Base-by-base conservation (phyloP, 2,888 invertebrate genomes). In the Drosophila kambysellisi region DNA sequence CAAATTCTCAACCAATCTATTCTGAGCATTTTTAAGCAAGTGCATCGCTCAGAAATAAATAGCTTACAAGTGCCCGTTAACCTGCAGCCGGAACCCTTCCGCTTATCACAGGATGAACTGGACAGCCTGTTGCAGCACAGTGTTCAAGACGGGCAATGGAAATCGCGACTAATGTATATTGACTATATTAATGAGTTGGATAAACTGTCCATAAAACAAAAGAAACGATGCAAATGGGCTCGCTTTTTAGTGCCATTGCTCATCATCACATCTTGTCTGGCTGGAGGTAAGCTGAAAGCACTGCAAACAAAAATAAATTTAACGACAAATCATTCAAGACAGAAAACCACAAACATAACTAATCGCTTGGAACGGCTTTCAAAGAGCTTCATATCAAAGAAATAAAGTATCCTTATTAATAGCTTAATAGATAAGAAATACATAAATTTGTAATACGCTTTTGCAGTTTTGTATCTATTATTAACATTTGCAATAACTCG, bases 261-360 rank as follows among this genome's bases (percentile, higher is more conserved):
- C 2, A 3, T 70, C 1, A n/a, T 74, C 11, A 6, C 67, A 3
- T 51, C 57, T n/a, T 50, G 37, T 15, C n/a, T 85, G 4, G 17
- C 48, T 8, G 68, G 53, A 8, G 82, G 82, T 87, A 50, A 72
- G 70, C 20, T 37, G 11, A 12, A 8, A 37, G 11, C 7, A 46
- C 15, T 20, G 15, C 15, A 46, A 41, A n/a, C 41, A 9, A n/a
- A 9, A 41, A 41, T 41, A 4, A 41, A 9, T 41, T 41, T 25
- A 25, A 9, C n/a, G 41, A 41, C 17, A 41, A 9, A 46, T 3
- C 7, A 20, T 46, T 12, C 7, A 7, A 12, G 1, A 12, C 4
- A 4, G 3, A 20, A 12, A 20, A 7, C 20, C 12, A n/a, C 9
- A 41, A n/a, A 9, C 11, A 7, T 12, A 46, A 12, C 3, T 46